A percentile compares a stretch with the other conserved stretches of the same genome.
phyloP scores from a whole-genome alignment of 2,113 vertebrate genomes.

The Lepisosteus oculatus region DNA sequence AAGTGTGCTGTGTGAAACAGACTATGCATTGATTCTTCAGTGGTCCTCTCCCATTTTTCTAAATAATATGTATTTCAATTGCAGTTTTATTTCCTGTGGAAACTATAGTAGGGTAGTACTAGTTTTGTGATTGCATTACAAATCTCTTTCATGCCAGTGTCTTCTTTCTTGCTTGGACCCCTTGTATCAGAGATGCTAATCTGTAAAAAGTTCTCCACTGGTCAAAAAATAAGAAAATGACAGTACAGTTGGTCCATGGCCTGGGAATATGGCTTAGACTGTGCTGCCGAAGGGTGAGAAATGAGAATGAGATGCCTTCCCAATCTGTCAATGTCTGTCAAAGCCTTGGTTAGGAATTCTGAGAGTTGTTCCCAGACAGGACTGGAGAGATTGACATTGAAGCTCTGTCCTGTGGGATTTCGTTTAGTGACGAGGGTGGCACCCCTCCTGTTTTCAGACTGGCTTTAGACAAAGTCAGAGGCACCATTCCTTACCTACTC shows the following conservation, averaged over 20 bases:
- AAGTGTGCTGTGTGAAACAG: too few relatives aligned
- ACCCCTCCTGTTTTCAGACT: slow-evolving; percentile 1
- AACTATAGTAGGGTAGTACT: too few relatives aligned
- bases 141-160: too few relatives aligned
- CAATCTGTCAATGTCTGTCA: slow-evolving; percentile 16
- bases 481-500: slow-evolving; percentile 3
- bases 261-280: slow-evolving; percentile 19
- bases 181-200: too few relatives aligned
- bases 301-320: slow-evolving; percentile 4
- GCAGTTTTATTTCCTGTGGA: too few relatives aligned
- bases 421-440: not conserved
- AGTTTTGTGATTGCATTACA: too few relatives aligned
- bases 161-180: too few relatives aligned
- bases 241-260: not conserved
- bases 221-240: too few relatives aligned
- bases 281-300: slow-evolving; percentile 16
- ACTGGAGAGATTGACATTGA: slow-evolving; percentile 22
- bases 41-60: too few relatives aligned
- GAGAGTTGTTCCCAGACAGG: slow-evolving; percentile 24
- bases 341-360: slow-evolving; percentile 20
- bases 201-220: too few relatives aligned
- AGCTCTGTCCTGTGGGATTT: slow-evolving; percentile 21
- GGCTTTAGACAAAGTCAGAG: slow-evolving; percentile 15
- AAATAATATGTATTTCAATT: too few relatives aligned
- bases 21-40: too few relatives aligned